Conservation (phyloP, 2,113 vertebrate species). For the Rattus norvegicus region DNA sequence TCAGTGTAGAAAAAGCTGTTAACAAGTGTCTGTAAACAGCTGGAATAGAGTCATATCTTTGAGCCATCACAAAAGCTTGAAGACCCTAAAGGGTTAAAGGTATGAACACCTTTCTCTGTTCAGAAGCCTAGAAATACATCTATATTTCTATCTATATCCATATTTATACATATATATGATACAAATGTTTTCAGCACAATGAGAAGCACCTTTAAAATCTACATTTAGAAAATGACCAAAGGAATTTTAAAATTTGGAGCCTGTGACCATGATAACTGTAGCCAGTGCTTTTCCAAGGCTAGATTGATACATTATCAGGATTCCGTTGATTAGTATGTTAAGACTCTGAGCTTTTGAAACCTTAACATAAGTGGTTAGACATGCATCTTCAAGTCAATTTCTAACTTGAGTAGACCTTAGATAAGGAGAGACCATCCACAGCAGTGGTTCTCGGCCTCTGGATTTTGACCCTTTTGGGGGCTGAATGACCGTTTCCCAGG, state of each 20-base stretch:
- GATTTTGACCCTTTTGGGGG: neutral
- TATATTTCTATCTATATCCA: no score
- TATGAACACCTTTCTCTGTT: no score
- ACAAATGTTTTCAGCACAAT: no score
- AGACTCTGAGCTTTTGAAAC: neutral
- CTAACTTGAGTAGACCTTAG: neutral
- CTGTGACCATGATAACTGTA: neutral
- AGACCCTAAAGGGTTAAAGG: no score
- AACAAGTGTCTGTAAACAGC: no score
- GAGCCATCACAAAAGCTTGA: no score
- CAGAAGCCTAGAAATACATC: no score
- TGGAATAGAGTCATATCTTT: no score
- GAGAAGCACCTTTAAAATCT: no score
- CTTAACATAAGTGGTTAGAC: neutral
- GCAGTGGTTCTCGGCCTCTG: neutral
- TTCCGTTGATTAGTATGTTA: neutral
- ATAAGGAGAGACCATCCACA: neutral
- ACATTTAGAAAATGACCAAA: neutral
- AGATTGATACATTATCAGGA: neutral
- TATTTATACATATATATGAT: no score
- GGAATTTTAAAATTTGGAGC: neutral
- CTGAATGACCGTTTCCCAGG: neutral
- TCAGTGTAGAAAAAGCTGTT: no score
- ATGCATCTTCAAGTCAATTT: neutral
- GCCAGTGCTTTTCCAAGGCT: neutral